These are phyloP conservation scores for Schizotus pectinicornis DNA, from an alignment of 2,888 invertebrate species.

Conservation along the genomic window DNA sequence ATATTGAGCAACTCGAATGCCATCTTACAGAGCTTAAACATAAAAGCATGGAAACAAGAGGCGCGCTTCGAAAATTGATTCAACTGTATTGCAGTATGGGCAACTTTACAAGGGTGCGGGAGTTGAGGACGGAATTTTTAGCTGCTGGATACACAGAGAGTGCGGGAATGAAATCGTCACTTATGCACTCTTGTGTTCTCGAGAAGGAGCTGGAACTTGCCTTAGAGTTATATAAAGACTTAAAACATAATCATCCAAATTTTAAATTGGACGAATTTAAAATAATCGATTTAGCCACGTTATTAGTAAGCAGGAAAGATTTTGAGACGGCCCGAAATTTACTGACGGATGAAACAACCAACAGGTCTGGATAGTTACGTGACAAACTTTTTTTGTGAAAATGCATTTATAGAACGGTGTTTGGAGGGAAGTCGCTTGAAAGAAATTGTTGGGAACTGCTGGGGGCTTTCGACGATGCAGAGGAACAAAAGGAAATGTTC, in stretches of 20 bases:
- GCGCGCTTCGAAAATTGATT: slow-evolving; percentile 68
- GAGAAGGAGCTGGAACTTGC: slow-evolving; percentile 64
- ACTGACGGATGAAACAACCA: slow-evolving; percentile 61
- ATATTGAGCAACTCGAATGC: slow-evolving; percentile 65
- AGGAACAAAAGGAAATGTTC: slow-evolving; percentile 61
- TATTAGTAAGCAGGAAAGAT: slow-evolving; percentile 62
- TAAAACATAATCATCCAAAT: slow-evolving; percentile 61
- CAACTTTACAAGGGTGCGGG: slow-evolving; percentile 62
- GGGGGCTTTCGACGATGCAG: slow-evolving; percentile 60
- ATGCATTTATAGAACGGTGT: slow-evolving; percentile 16
- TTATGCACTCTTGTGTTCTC: slow-evolving; percentile 68
- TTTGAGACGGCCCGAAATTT: slow-evolving; percentile 60
- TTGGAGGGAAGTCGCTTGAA: slow-evolving; percentile 53
- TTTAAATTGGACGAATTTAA: slow-evolving; percentile 72
- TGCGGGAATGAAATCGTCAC: slow-evolving; percentile 70
- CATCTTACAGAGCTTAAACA: slow-evolving; percentile 70
- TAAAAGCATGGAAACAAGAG: slow-evolving; percentile 71
- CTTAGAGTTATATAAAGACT: slow-evolving; percentile 60
- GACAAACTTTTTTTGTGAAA: slow-evolving; percentile 15
- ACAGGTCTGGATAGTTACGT: slow-evolving; percentile 52
- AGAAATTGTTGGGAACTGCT: slow-evolving; percentile 69
- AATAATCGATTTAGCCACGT: slow-evolving; percentile 67
- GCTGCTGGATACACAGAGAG: slow-evolving; percentile 59
- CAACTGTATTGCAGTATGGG: slow-evolving; percentile 65
- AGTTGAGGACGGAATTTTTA: slow-evolving; percentile 56